Evolutionary conservation across 2,113 vertebrate species (phyloP).

Genomic region (Hypocryptadius cinnamomeus): DNA sequence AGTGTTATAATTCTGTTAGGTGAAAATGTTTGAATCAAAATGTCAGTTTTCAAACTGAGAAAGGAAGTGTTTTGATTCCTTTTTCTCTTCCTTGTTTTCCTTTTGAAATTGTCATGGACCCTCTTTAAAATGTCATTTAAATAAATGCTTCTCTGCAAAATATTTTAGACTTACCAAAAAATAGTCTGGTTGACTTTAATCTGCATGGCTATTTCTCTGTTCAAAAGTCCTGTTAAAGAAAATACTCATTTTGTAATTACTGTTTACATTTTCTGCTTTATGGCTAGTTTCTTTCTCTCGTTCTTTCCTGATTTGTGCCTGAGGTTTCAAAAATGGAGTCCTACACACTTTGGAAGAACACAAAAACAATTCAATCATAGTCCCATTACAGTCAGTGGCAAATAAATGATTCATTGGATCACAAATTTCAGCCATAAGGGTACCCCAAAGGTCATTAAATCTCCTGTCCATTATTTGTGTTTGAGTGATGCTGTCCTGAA

Average conservation of each 20-base stretch:
- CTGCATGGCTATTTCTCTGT: not conserved
- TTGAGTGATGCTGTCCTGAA: not conserved
- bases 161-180: not conserved
- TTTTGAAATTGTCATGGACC: not conserved
- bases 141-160: not conserved
- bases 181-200: not conserved
- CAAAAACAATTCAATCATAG: not conserved
- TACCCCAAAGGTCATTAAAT: not conserved
- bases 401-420: not conserved
- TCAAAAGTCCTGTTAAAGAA: not conserved
- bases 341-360: not conserved
- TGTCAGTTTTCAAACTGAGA: not conserved
- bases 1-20: not conserved
- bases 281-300: not conserved
- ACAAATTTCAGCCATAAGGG: not conserved
- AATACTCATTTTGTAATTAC: not conserved
- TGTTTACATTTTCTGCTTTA: not conserved
- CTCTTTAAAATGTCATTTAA: not conserved
- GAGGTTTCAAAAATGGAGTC: not conserved
- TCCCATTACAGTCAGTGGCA: not conserved
- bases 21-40: constrained; percentile 19
- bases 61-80: not conserved
- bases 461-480: not conserved
- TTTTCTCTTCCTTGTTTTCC: not conserved
- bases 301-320: not conserved